These are phyloP conservation scores for Sphyrna mokarran DNA, from an alignment of 2,113 vertebrate genomes.

Conservation along the genomic window DNA sequence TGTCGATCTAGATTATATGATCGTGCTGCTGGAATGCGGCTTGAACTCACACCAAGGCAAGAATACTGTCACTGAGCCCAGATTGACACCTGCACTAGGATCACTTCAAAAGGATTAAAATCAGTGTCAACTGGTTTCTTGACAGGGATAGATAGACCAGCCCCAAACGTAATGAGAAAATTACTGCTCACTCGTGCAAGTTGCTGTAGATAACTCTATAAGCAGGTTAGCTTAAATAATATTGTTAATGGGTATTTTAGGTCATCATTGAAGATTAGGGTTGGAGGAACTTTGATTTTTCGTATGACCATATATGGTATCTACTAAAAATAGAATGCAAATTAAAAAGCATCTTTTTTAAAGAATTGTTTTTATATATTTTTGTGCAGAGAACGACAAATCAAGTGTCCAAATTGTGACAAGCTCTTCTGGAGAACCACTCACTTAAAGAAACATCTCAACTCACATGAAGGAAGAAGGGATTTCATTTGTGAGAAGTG, in stretches of 20 bases:
- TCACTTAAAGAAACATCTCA: constrained; percentile 94
- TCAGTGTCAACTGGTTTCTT: background rate
- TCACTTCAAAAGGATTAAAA: background rate
- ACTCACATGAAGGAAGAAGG: constrained; percentile 88
- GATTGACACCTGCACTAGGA: background rate
- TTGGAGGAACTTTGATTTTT: background rate
- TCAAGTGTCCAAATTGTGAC: constrained; percentile 92
- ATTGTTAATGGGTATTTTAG: background rate
- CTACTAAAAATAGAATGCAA: background rate
- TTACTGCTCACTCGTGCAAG: background rate
- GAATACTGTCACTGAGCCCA: background rate
- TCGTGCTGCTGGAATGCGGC: background rate
- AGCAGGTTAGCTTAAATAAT: background rate
- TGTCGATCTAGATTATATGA: background rate
- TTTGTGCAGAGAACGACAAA: constrained; percentile 74
- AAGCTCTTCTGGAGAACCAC: constrained; percentile 90
- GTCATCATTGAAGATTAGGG: background rate
- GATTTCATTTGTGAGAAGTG: constrained; percentile 97
- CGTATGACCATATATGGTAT: background rate
- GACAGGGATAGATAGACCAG: background rate
- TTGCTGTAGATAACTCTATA: background rate
- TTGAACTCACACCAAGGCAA: background rate
- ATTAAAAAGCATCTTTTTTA: background rate
- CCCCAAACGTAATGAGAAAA: background rate
- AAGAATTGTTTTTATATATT: constrained; percentile 29